Conservation (phyloP, 2,888 invertebrate species). For the Sicus ferrugineus region DNA sequence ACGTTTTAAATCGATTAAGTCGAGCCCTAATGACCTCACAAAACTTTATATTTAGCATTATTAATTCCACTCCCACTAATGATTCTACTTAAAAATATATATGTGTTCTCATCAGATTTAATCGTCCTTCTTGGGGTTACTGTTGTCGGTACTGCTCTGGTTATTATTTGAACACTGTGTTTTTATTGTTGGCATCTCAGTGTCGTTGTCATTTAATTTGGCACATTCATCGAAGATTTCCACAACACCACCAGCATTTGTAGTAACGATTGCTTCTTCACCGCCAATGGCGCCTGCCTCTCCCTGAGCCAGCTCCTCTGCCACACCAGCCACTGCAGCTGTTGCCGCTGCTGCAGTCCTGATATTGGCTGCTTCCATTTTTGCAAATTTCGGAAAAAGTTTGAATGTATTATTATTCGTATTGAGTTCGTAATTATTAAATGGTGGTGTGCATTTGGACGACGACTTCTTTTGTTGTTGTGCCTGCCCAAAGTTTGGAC, state of each 20-base stretch:
- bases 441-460: constrained; percentile 57
- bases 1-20: no score
- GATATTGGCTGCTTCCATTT: constrained; percentile 34
- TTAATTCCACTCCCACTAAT: no score
- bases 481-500: constrained; percentile 55
- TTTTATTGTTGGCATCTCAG: constrained; percentile 45
- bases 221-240: constrained; percentile 32
- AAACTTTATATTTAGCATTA: no score
- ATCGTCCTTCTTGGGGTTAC: constrained; percentile 40
- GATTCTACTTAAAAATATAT: no score
- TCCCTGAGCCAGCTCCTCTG: constrained; percentile 51
- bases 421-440: constrained; percentile 62
- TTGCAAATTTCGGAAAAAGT: constrained; percentile 52
- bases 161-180: constrained; percentile 35
- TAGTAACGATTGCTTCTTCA: no score
- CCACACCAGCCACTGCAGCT: not conserved
- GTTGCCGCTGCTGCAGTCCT: constrained; percentile 1
- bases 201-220: constrained; percentile 52
- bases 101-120: not conserved
- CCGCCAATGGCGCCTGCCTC: not conserved
- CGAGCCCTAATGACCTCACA: no score
- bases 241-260: constrained; percentile 49
- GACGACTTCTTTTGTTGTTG: constrained; percentile 27
- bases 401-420: constrained; percentile 61
- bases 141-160: constrained; percentile 36